Percentiles rank a stretch among this genome's conserved stretches.
These are phyloP conservation scores for Dryobates pubescens DNA, from an alignment of 2,797 vertebrate genomes.

Conservation along the genomic window DNA sequence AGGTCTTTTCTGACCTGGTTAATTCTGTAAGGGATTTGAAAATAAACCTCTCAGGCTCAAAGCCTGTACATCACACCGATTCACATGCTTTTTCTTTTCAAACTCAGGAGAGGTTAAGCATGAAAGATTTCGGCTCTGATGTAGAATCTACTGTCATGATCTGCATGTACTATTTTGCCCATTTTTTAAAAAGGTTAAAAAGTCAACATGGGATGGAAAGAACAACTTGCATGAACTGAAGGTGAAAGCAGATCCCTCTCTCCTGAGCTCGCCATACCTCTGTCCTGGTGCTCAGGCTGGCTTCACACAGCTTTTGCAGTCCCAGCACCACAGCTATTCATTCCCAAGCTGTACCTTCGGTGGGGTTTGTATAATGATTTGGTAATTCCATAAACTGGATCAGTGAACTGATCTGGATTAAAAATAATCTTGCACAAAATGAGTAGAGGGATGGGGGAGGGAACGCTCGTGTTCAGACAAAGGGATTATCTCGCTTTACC, in stretches of 20 bases:
- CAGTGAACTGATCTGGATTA: background rate
- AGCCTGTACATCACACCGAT: background rate
- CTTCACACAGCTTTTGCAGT: background rate
- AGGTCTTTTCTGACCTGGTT: no score
- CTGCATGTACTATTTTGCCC: background rate
- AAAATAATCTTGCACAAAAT: background rate
- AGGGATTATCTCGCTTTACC: background rate
- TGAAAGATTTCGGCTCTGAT: background rate
- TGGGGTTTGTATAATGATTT: background rate
- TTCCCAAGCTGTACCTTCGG: background rate
- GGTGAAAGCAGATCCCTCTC: background rate
- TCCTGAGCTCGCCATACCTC: background rate
- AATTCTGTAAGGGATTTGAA: background rate
- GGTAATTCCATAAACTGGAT: background rate
- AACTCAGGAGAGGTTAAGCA: background rate
- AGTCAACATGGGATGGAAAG: background rate
- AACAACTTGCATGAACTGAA: background rate
- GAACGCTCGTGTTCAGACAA: background rate
- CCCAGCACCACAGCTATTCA: background rate
- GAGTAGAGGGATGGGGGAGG: background rate
- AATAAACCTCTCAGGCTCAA: background rate
- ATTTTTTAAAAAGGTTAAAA: background rate
- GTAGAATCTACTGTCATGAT: background rate
- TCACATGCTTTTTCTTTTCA: background rate
- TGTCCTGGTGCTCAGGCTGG: background rate